Conservation (phyloP, 2,888 invertebrate species). For the Caradrina kadenii region DNA sequence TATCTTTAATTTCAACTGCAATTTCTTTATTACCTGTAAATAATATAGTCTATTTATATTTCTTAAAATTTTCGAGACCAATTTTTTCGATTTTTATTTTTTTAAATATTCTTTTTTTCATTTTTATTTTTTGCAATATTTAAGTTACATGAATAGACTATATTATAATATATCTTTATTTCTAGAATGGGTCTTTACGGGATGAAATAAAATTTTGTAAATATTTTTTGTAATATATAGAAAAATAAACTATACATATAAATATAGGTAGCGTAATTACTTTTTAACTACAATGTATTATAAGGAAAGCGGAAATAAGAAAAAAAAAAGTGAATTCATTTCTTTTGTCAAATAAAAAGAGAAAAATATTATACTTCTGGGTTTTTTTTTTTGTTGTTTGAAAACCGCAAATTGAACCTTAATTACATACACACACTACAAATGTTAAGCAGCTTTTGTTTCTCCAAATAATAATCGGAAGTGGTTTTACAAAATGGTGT, state of each 20-base stretch:
- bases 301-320: conserved; percentile 88
- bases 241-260: conserved; percentile 86
- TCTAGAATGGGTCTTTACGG: conserved; percentile 86
- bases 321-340: conserved; percentile 88
- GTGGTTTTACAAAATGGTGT: conserved; percentile 6
- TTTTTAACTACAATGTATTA: conserved; percentile 87
- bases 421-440: conserved; percentile 12
- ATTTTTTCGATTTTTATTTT: conserved; percentile 20
- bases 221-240: conserved; percentile 90
- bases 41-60: conserved; percentile 61
- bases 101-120: conserved; percentile 41
- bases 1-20: conserved; percentile 61
- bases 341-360: conserved; percentile 90
- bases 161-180: conserved; percentile 64
- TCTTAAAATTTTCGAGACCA: conserved; percentile 30
- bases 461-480: conserved; percentile 18
- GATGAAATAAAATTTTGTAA: conserved; percentile 83
- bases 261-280: conserved; percentile 90
- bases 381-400: conserved; percentile 72
- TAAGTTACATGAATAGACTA: conserved; percentile 63
- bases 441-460: conserved; percentile 21
- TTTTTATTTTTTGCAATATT: conserved; percentile 28
- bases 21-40: conserved; percentile 65
- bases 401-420: conserved; percentile 18
- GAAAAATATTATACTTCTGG: conserved; percentile 79